Evolutionary conservation across 1,140 invertebrate genomes (phyloP), one percentile per base, ranked within the genome.

Genomic region (Plutomurus gul): DNA sequence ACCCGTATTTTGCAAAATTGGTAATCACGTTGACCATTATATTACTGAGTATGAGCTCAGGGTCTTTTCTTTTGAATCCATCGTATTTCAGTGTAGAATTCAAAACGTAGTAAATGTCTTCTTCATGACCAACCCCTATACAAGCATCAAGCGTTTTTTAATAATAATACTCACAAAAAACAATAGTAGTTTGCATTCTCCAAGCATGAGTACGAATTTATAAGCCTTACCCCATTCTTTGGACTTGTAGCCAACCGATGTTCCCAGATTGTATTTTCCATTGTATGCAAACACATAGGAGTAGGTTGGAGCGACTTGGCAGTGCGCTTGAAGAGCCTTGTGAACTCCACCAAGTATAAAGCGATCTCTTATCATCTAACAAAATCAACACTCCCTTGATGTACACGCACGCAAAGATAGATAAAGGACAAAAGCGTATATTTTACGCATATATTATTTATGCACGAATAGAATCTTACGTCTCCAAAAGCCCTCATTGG

Each of bases 301-400:
- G 49, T 83, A 83, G 3, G 82, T 83, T 37, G 82, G 79, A 22
- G 79, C 82, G 43, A 77, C 43, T 75, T 76, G 20, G n/a, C 77
- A 76, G 75, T 83, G 82, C 22, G 22, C 30, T 51, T 76, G 27
- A 22, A 79, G 20, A 5, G 76, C 79, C 30, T 83, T 73, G 20
- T 79, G 60, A 27, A 83, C 40, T 39, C 79, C 77, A 4, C 36
- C 22, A 22, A 75, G 37, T 18, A 81, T 76, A 33, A 51, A 51
- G 20, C 79, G 27, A 65, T 83, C 82, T 16, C 70, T 51, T 3
- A 70, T 43, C 51, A 71, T 71, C 60, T 77, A n/a, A 3, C 33
- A 13, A 47, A 75, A 7, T 10, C 43, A 8, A 47, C n/a, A n/a
- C 39, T 3, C 2, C 7, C n/a, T 8, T 49, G n/a, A 49, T 18